phyloP scores from a whole-genome alignment of 2,113 vertebrate genomes.

The Lagopus muta region DNA sequence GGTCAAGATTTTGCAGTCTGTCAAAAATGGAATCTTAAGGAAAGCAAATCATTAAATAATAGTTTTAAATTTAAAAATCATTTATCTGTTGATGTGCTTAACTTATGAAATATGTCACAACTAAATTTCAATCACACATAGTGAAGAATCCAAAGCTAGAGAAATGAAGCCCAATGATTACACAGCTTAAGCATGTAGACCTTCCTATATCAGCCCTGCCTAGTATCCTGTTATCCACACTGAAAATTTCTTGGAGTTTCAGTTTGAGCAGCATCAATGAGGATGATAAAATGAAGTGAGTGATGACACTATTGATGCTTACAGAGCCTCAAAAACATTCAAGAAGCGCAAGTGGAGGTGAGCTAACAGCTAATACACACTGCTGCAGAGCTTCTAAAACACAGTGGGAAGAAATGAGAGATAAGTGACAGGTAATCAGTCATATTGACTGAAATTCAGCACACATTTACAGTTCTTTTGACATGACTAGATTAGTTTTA shows the following conservation, averaged over 20 bases:
- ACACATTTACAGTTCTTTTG: slow-evolving; percentile 1
- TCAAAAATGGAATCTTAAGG: background rate
- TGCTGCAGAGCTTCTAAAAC: background rate
- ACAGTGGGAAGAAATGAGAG: background rate
- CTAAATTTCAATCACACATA: background rate
- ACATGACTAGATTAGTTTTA: background rate
- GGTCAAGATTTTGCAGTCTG: background rate
- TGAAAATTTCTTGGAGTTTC: background rate
- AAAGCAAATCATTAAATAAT: background rate
- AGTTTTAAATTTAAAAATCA: background rate
- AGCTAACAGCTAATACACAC: background rate
- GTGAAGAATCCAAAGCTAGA: background rate
- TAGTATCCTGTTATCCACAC: background rate
- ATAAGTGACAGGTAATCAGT: slow-evolving; percentile 50
- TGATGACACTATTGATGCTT: background rate
- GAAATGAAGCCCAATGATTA: background rate
- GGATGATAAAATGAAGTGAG: background rate
- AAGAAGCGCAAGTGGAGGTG: background rate
- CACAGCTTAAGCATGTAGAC: background rate
- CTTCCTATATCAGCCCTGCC: background rate
- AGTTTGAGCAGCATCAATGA: background rate
- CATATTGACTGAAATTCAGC: slow-evolving; percentile 47
- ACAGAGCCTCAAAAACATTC: background rate
- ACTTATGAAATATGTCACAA: background rate
- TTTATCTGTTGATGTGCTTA: background rate